Percentiles rank a stretch among this genome's conserved stretches.
These are phyloP conservation scores for Drosophila neutralis DNA, from an alignment of 2,888 invertebrate species.

Conservation along the genomic window DNA sequence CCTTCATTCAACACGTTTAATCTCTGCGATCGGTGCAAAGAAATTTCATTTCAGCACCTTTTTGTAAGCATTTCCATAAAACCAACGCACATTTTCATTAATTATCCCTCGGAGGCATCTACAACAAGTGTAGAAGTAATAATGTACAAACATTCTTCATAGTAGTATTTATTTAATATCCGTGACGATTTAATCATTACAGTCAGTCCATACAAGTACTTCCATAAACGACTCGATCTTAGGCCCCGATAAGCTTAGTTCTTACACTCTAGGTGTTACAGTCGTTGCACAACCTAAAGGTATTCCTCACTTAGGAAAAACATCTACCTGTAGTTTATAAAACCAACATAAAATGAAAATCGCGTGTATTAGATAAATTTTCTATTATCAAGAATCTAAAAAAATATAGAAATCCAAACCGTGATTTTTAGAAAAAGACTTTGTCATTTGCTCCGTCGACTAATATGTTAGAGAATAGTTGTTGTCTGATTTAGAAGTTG, in stretches of 20 bases:
- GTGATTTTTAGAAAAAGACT: background rate
- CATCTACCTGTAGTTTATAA: background rate
- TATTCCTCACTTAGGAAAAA: background rate
- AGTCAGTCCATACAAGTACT: background rate
- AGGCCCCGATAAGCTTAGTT: background rate
- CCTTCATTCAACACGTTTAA: too few species aligned
- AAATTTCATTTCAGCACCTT: background rate
- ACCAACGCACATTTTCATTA: background rate
- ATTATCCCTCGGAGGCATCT: background rate
- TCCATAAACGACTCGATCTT: background rate
- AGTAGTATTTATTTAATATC: constrained; percentile 1
- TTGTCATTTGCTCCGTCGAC: background rate
- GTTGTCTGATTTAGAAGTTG: background rate
- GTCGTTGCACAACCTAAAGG: background rate
- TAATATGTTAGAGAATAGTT: too few species aligned
- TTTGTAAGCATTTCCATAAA: constrained; percentile 1
- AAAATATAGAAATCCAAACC: background rate
- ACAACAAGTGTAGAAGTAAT: background rate
- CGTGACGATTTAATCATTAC: constrained; percentile 8
- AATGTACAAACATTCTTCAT: background rate
- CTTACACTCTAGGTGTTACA: background rate
- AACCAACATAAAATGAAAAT: background rate
- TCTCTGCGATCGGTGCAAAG: background rate
- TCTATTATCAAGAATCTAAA: background rate
- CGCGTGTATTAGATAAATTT: background rate